These are phyloP conservation scores for Lamprotornis superbus DNA, from an alignment of 2,113 vertebrate species.

Conservation along the genomic window DNA sequence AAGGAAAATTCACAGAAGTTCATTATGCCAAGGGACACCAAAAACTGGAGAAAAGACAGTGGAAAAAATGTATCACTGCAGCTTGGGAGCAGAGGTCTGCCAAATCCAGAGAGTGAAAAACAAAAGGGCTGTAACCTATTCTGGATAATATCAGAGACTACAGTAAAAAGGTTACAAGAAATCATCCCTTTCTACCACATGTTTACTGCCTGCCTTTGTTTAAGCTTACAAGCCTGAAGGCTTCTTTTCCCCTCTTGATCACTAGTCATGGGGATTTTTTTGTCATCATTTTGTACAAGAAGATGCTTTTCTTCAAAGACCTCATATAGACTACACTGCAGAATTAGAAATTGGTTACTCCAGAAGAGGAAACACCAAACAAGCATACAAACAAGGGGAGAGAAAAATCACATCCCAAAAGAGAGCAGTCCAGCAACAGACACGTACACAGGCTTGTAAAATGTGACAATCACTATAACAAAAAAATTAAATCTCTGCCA, in stretches of 20 bases:
- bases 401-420: neutral
- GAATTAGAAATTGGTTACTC: neutral
- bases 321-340: neutral
- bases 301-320: neutral
- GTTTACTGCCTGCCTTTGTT: conserved; percentile 4
- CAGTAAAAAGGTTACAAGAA: conserved; percentile 29
- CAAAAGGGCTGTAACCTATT: neutral
- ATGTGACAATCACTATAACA: neutral
- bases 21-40: neutral
- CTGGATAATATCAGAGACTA: neutral
- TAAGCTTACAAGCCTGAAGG: neutral
- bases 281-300: neutral
- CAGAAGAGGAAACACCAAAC: neutral
- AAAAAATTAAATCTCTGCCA: neutral
- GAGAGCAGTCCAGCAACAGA: neutral
- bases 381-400: neutral
- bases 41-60: conserved; percentile 3
- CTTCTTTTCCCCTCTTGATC: neutral
- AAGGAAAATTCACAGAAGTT: neutral
- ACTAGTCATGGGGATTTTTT: neutral
- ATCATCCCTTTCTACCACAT: neutral
- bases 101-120: neutral
- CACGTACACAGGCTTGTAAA: neutral
- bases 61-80: neutral
- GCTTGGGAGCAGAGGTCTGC: neutral